Conservation (phyloP, 2,113 vertebrate species). For the Melanocharis versteri region DNA sequence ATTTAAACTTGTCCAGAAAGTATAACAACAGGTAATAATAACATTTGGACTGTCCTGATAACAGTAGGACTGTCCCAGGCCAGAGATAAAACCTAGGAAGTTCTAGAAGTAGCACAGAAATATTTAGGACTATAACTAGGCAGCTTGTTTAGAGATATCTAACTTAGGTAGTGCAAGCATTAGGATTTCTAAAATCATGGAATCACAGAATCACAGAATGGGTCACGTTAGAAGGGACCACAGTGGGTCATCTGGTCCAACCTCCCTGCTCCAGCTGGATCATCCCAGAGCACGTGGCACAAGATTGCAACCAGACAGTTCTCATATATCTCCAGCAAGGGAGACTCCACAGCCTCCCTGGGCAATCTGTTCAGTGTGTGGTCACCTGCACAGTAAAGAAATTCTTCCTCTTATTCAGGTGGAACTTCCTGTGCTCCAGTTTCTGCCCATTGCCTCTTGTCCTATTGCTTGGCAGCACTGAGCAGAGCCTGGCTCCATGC, state of each 20-base stretch:
- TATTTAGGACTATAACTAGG: background rate
- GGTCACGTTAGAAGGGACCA: background rate
- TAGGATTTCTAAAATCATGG: background rate
- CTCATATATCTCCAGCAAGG: background rate
- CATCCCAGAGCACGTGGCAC: background rate
- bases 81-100: background rate
- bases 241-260: background rate
- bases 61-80: background rate
- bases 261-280: background rate
- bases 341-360: background rate
- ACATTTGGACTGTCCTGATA: background rate
- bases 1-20: background rate
- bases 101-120: background rate
- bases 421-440: background rate
- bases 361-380: background rate
- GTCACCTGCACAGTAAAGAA: background rate
- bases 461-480: background rate
- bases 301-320: accelerated
- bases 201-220: background rate
- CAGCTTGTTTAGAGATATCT: background rate
- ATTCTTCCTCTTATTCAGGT: background rate
- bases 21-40: background rate
- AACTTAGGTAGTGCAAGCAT: background rate
- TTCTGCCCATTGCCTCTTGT: background rate
- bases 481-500: background rate